Conservation (phyloP, 2,888 invertebrate species). For the Chrysolina haemoptera region DNA sequence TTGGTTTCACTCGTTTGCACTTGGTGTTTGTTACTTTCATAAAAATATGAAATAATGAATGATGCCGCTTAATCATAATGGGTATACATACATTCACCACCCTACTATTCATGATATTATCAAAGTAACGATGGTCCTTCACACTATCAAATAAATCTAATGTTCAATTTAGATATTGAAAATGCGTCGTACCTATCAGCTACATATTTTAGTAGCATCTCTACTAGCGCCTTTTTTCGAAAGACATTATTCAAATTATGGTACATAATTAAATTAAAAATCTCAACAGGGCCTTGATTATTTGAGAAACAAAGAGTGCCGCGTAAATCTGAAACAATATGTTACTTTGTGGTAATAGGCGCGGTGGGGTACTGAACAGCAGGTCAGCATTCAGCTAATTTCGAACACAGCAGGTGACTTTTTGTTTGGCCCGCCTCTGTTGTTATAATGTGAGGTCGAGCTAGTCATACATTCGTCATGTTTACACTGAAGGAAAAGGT, state of each 20-base stretch:
- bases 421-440: constrained; percentile 60
- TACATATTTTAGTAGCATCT: not conserved
- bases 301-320: constrained; percentile 64
- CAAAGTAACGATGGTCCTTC: too few relatives aligned
- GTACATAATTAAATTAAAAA: constrained; percentile 65
- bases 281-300: constrained; percentile 61
- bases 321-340: constrained; percentile 68
- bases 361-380: constrained; percentile 61
- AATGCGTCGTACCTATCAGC: too few relatives aligned
- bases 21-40: too few relatives aligned
- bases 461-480: constrained; percentile 60
- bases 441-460: constrained; percentile 59
- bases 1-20: too few relatives aligned
- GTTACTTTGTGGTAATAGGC: constrained; percentile 68
- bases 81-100: too few relatives aligned
- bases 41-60: too few relatives aligned
- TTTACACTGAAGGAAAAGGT: constrained; percentile 59
- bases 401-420: constrained; percentile 61
- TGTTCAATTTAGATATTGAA: too few relatives aligned
- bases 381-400: constrained; percentile 67
- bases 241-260: constrained; percentile 38
- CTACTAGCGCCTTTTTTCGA: not conserved
- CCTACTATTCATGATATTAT: too few relatives aligned
- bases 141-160: too few relatives aligned
- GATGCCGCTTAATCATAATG: too few relatives aligned